Conservation (phyloP, 1,140 invertebrate genomes). For the Anastrepha obliqua region DNA sequence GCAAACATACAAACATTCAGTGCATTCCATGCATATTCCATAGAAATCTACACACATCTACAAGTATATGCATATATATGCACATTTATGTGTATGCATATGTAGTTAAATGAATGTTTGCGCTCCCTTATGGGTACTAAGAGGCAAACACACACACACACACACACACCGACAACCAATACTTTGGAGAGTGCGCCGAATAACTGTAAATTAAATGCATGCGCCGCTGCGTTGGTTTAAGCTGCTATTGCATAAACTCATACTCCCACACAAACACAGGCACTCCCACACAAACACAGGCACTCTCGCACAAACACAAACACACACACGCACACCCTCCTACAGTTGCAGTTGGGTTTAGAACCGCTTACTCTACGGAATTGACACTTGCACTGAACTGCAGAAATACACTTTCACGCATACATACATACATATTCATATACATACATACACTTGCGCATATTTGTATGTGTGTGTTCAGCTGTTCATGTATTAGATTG, state of each 20-base stretch:
- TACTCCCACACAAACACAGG: not conserved
- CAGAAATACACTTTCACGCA: not conserved
- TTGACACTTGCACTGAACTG: conserved; percentile 9
- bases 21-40: not conserved
- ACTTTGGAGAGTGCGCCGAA: conserved; percentile 24
- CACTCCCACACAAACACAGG: not conserved
- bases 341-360: not conserved
- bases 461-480: not conserved
- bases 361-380: conserved; percentile 24
- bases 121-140: not conserved
- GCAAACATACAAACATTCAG: not conserved
- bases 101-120: conserved; percentile 5
- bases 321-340: not conserved
- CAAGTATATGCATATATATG: not conserved
- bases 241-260: not conserved
- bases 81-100: not conserved
- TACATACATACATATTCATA: not conserved
- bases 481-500: conserved; percentile 20
- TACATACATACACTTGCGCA: not conserved
- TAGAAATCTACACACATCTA: too few relatives aligned
- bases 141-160: not conserved
- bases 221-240: conserved; percentile 13
- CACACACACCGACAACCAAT: not conserved
- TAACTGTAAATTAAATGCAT: conserved; percentile 52
- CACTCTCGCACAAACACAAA: not conserved